Evolutionary conservation across 2,888 invertebrate genomes (phyloP).

Genomic region (Geophilus truncorum): DNA sequence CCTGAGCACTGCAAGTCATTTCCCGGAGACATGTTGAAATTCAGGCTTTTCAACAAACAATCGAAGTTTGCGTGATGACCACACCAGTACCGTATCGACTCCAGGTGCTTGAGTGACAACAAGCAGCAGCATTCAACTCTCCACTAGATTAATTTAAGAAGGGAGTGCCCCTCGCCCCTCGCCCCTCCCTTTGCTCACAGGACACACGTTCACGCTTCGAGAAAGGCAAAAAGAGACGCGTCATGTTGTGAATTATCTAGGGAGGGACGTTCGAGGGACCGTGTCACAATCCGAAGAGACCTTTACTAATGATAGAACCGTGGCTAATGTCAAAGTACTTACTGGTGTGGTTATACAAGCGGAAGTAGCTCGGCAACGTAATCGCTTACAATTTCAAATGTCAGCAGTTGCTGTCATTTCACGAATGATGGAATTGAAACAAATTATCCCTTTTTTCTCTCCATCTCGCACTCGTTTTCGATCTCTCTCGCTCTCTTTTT

Average conservation of each 20-base stretch:
- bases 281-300: not conserved
- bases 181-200: not conserved
- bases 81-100: not conserved
- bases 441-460: not conserved
- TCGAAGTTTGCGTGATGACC: constrained; percentile 17
- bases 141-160: not conserved
- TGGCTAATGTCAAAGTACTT: not conserved
- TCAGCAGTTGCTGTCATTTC: not conserved
- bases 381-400: not conserved
- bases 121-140: not conserved
- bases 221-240: constrained; percentile 6
- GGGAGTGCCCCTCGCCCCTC: too few relatives aligned
- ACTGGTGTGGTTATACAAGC: not conserved
- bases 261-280: not conserved
- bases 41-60: not conserved
- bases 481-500: not conserved
- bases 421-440: not conserved
- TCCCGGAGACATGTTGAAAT: not conserved
- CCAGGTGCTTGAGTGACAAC: constrained; percentile 19
- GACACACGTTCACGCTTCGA: not conserved
- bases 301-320: not conserved
- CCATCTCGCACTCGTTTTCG: too few relatives aligned
- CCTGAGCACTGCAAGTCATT: not conserved
- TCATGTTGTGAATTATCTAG: not conserved
- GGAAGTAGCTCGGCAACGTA: not conserved